phyloP scores from a whole-genome alignment of 2,797 vertebrate genomes.

The Danio jaintianensis region DNA sequence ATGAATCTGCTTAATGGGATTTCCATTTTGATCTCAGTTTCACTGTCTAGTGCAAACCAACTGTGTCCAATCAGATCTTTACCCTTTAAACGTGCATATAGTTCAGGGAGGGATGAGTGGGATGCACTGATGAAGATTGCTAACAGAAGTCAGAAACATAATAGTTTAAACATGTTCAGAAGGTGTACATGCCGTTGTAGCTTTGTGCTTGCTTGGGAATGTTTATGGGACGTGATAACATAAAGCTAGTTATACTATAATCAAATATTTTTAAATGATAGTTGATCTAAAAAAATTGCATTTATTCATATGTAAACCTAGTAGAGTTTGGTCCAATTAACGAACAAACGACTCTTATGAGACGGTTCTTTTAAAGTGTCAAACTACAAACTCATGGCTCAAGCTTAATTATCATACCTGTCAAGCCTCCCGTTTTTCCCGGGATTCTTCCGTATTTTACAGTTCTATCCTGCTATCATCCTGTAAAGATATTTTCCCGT shows the following conservation, averaged over 20 bases:
- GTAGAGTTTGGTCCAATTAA: no score
- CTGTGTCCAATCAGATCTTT: conserved; percentile 18
- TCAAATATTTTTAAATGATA: neutral
- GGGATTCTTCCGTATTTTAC: no score
- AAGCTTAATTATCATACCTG: no score
- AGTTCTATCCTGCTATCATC: no score
- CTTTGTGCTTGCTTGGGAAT: conserved; percentile 22
- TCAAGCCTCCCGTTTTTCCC: no score
- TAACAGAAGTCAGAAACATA: conserved; percentile 5
- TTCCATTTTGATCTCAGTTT: conserved; percentile 38
- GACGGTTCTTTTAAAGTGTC: no score
- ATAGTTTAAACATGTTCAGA: conserved; percentile 22
- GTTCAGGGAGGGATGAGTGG: neutral
- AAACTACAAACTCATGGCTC: no score
- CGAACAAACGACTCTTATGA: no score
- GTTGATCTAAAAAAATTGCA: neutral
- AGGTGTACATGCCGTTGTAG: neutral
- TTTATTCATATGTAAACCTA: no score
- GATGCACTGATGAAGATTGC: conserved; percentile 10
- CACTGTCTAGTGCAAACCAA: neutral
- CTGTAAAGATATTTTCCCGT: no score
- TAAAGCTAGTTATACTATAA: conserved; percentile 1
- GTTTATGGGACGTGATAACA: conserved; percentile 19
- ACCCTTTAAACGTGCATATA: neutral
- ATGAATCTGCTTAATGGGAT: conserved; percentile 43